These are phyloP conservation scores for Proterorhinus semilunaris DNA, from an alignment of 2,113 vertebrate genomes.

Conservation along the genomic window DNA sequence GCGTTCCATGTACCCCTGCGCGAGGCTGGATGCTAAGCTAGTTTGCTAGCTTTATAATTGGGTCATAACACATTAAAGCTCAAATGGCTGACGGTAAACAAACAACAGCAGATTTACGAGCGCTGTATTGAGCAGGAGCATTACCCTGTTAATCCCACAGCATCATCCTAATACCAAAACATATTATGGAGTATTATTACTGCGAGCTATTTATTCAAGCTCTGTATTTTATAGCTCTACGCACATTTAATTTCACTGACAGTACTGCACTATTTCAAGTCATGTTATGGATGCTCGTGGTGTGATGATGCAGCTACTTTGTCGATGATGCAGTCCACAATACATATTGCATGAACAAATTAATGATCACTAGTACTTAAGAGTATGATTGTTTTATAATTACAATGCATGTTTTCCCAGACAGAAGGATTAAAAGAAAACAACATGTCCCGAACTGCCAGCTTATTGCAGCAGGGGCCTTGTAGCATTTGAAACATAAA, in stretches of 20 bases:
- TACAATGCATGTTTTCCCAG: constrained; percentile 2
- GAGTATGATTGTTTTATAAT: neutral
- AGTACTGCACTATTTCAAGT: constrained; percentile 6
- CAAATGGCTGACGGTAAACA: constrained; percentile 13
- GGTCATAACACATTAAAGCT: constrained; percentile 36
- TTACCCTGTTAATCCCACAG: neutral
- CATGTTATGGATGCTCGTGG: constrained; percentile 34
- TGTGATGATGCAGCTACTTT: constrained; percentile 53
- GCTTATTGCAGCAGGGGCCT: neutral
- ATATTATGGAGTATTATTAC: neutral
- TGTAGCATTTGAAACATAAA: constrained; percentile 49
- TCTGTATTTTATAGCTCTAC: neutral
- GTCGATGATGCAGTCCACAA: constrained; percentile 34
- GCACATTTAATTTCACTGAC: neutral
- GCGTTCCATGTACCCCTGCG: constrained; percentile 1
- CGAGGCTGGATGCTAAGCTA: constrained; percentile 47
- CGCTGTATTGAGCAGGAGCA: neutral
- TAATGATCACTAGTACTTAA: neutral
- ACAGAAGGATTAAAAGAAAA: constrained; percentile 4
- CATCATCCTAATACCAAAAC: neutral
- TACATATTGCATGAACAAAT: neutral
- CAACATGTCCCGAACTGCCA: constrained; percentile 33
- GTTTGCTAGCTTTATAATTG: constrained; percentile 50
- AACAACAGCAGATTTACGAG: constrained; percentile 4
- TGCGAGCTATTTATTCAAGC: neutral